Conservation (phyloP, 2,797 vertebrate genomes). For the Euthynnus affinis region DNA sequence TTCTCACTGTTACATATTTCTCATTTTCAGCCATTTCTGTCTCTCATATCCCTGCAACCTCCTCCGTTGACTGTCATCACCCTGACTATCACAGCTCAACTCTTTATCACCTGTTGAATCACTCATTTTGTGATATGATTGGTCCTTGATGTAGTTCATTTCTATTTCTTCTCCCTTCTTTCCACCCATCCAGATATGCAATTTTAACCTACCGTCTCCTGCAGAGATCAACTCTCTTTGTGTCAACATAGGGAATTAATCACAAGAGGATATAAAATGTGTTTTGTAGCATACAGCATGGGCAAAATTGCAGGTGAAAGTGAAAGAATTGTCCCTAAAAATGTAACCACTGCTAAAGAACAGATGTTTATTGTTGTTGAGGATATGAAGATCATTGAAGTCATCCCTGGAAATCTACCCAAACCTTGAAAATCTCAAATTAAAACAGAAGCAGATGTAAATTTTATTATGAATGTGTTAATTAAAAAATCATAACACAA, state of each 20-base stretch:
- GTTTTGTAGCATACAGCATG: no score
- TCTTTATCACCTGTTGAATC: conserved; percentile 24
- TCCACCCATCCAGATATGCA: neutral
- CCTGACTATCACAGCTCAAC: conserved; percentile 14
- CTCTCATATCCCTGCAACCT: conserved; percentile 14
- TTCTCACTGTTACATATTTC: neutral
- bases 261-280: neutral
- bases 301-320: no score
- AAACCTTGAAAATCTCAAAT: neutral
- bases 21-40: conserved; percentile 20
- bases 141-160: neutral
- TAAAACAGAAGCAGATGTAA: neutral
- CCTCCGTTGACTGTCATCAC: conserved; percentile 21
- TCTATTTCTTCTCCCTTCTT: neutral
- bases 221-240: neutral
- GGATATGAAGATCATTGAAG: neutral
- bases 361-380: neutral
- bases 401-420: neutral
- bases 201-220: neutral
- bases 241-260: neutral
- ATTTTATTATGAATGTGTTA: conserved; percentile 11
- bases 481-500: neutral
- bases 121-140: neutral
- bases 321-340: neutral
- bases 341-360: neutral